Conservation (phyloP, 2,797 vertebrate genomes). For the Tapirus indicus region DNA sequence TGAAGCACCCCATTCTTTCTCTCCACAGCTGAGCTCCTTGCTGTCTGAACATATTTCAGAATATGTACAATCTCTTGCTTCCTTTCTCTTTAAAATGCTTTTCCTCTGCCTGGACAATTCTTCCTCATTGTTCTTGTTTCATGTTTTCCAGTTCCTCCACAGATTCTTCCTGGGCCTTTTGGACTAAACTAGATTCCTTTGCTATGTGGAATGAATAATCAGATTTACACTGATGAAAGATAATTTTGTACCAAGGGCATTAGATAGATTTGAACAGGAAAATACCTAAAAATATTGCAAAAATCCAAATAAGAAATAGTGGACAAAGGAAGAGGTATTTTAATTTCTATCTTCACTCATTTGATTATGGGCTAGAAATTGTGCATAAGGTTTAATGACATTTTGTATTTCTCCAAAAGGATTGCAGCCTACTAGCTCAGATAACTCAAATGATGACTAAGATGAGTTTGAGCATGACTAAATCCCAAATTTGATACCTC, state of each 20-base stretch:
- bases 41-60: neutral
- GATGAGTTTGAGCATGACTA: neutral
- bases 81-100: neutral
- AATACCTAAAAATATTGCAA: neutral
- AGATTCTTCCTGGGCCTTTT: neutral
- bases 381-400: neutral
- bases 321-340: neutral
- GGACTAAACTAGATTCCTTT: neutral
- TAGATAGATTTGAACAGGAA: neutral
- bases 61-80: neutral
- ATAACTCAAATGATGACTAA: neutral
- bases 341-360: neutral
- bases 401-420: neutral
- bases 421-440: neutral
- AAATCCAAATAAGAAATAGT: neutral
- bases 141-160: neutral
- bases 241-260: neutral
- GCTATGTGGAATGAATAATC: neutral
- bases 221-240: neutral
- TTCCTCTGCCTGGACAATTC: neutral
- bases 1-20: neutral
- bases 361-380: neutral
- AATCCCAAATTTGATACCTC: neutral
- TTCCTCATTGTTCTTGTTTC: neutral
- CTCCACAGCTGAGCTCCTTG: neutral